Evolutionary conservation across 2,113 vertebrate genomes (phyloP), one percentile per base, ranked within the genome.

Genomic region (Leucopsar rothschildi): DNA sequence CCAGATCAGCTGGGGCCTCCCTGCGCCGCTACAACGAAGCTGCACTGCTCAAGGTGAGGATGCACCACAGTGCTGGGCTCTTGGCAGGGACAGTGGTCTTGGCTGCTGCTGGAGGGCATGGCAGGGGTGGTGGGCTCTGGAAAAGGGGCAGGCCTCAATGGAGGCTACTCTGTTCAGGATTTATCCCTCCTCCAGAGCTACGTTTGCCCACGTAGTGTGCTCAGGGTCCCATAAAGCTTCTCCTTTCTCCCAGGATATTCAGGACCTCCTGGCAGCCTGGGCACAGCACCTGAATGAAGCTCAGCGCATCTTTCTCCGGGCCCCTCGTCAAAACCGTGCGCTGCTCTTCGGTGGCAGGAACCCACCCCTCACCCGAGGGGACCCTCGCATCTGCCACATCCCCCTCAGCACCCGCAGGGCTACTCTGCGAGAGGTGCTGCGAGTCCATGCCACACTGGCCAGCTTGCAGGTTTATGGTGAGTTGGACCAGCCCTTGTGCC

Each of bases 11-110:
- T 0, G 99, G 99, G 45, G 98, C 99, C 9, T 98, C 98, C 45
- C 96, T 99, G 91, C 98, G 99, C 84, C 98, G 99, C 72, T 97
- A 99, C 96, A 99, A 99, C 1, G 99, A 99, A 96, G 98, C 98
- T 0, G 98, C 98, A 0, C 94, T 99, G 6, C 97, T 98, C 45
- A 99, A 98, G 98, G 99, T 98, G 88, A 95, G 96, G 72, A 24
- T 10, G 23, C 13, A 27, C 15, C 28, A 9, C 55, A 29, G 69
- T 6, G 0, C 16, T 35, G 50, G 60, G 77, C 33, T 76, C 35
- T 44, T 0, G 0, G 37, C 23, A 37, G 39, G 42, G 39, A 55
- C 8, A 45, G 0, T 23, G 45, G 19, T 45, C 2, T 0, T 35
- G 52, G 50, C 20, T 81, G 2, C 75, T 82, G 50, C 57, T 35